phyloP scores from a whole-genome alignment of 2,888 invertebrate species.

The Alloplasta piceator region DNA sequence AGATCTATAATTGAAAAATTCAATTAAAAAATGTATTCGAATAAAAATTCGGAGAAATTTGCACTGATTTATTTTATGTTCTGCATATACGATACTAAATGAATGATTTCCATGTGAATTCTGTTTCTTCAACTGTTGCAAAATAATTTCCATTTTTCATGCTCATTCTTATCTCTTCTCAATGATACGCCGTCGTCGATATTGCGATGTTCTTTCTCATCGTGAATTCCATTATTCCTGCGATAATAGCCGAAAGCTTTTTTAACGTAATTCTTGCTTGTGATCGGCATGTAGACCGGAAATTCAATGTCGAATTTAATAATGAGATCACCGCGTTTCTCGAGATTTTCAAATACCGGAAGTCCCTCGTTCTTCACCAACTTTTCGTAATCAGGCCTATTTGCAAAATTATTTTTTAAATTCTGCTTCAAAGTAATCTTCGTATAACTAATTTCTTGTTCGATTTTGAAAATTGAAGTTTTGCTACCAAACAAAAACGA shows the following conservation, averaged over 20 bases:
- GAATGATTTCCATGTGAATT: neutral
- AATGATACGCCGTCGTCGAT: slow-evolving; percentile 71
- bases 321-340: slow-evolving; percentile 88
- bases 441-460: slow-evolving; percentile 25
- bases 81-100: neutral
- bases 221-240: slow-evolving; percentile 64
- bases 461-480: too few relatives aligned
- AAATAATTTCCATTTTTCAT: slow-evolving; percentile 61
- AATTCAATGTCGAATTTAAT: slow-evolving; percentile 87
- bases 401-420: slow-evolving; percentile 21
- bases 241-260: slow-evolving; percentile 72
- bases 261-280: slow-evolving; percentile 81
- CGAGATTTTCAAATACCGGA: slow-evolving; percentile 87
- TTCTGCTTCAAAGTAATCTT: neutral
- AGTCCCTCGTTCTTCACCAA: slow-evolving; percentile 89
- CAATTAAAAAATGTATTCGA: neutral
- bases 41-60: neutral
- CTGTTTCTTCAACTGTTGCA: slow-evolving; percentile 54
- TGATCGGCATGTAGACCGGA: slow-evolving; percentile 84
- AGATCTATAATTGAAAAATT: too few relatives aligned
- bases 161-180: slow-evolving; percentile 67
- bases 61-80: neutral
- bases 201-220: slow-evolving; percentile 73
- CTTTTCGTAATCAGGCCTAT: slow-evolving; percentile 88
- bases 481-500: too few relatives aligned